A percentile compares a stretch with the other conserved stretches of the same genome.
Conservation (phyloP, 2,113 vertebrate species). For the Dinomys branickii region DNA sequence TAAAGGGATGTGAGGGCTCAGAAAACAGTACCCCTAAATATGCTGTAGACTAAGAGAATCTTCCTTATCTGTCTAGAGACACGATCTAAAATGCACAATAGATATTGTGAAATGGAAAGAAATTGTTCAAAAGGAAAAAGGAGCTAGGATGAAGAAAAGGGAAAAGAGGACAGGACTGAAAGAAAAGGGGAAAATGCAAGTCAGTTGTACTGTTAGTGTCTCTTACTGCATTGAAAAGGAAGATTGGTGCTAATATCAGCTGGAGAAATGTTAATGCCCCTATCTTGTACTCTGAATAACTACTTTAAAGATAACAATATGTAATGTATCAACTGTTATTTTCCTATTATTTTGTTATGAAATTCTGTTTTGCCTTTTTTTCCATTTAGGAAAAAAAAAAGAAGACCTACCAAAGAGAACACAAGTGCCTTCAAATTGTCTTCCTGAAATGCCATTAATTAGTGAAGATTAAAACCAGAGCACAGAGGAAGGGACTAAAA, state of each 20-base stretch:
- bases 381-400: neutral
- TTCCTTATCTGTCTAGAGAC: neutral
- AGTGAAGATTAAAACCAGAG: neutral
- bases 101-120: neutral
- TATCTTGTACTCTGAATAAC: neutral
- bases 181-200: neutral
- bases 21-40: neutral
- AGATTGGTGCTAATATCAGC: neutral
- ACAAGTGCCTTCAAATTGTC: neutral
- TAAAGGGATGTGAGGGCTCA: neutral
- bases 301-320: neutral
- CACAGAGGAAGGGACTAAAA: neutral
- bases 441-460: neutral
- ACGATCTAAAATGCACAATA: neutral
- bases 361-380: neutral
- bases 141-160: neutral
- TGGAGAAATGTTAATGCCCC: neutral
- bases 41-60: neutral
- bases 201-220: neutral
- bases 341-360: neutral
- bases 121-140: neutral
- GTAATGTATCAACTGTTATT: neutral
- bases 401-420: neutral
- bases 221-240: neutral
- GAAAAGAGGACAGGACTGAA: neutral